Conservation (phyloP, 1,140 invertebrate genomes). For the Tetranychus cinnabarinus region DNA sequence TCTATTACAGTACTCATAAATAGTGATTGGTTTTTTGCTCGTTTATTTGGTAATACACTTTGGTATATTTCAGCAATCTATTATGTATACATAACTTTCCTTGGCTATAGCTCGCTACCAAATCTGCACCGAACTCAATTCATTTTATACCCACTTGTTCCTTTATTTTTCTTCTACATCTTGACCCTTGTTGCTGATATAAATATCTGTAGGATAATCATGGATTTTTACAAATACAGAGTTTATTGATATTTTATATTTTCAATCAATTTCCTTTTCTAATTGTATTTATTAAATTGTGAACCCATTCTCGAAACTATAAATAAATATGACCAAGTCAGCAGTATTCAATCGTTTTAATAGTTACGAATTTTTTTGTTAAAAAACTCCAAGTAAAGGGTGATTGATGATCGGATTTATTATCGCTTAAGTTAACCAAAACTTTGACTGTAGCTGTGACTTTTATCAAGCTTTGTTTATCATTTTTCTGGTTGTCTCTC, state of each 20-base stretch:
- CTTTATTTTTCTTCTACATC: constrained; percentile 51
- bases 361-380: too few relatives aligned
- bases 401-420: too few relatives aligned
- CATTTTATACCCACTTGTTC: constrained; percentile 61
- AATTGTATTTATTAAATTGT: neutral
- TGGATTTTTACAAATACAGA: constrained; percentile 52
- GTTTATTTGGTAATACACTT: constrained; percentile 71
- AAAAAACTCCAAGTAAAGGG: too few relatives aligned
- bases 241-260: constrained; percentile 41
- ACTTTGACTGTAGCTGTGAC: too few relatives aligned
- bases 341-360: too few relatives aligned
- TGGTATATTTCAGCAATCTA: constrained; percentile 78
- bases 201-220: constrained; percentile 41
- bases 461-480: too few relatives aligned
- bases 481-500: too few relatives aligned
- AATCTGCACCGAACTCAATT: constrained; percentile 66
- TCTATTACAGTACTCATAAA: constrained; percentile 42
- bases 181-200: constrained; percentile 36
- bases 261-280: constrained; percentile 23
- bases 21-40: constrained; percentile 43
- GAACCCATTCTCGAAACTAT: neutral
- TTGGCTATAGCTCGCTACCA: constrained; percentile 84
- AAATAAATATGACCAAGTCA: too few relatives aligned
- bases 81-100: constrained; percentile 91
- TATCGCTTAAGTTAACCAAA: too few relatives aligned